These are phyloP conservation scores for Calephelis perditalis DNA, from an alignment of 2,888 invertebrate genomes.

Conservation along the genomic window DNA sequence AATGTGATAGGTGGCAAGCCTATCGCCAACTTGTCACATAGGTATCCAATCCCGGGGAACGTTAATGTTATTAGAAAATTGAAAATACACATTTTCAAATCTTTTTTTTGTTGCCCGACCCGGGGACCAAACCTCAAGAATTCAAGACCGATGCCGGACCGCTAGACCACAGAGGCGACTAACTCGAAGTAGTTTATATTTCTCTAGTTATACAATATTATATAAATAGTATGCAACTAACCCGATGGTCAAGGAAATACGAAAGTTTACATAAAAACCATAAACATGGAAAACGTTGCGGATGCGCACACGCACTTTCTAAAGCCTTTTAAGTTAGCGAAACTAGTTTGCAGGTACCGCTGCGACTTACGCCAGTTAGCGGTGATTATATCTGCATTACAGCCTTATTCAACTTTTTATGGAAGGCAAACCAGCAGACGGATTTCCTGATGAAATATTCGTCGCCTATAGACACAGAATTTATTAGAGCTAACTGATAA, in stretches of 20 bases:
- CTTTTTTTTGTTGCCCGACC: too few species aligned
- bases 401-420: too few species aligned
- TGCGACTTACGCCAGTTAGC: slow-evolving; percentile 12
- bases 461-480: background rate
- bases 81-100: too few species aligned
- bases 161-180: too few species aligned
- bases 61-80: too few species aligned
- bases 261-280: slow-evolving; percentile 12
- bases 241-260: slow-evolving; percentile 3
- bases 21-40: too few species aligned
- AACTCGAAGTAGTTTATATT: background rate
- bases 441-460: background rate
- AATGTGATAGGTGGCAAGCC: too few species aligned
- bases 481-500: too few species aligned
- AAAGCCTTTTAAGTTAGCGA: slow-evolving; percentile 55
- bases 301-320: slow-evolving; percentile 44
- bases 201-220: background rate
- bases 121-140: too few species aligned
- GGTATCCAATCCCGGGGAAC: too few species aligned
- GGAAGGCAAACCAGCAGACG: background rate
- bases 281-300: slow-evolving; percentile 11
- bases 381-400: slow-evolving; percentile 5
- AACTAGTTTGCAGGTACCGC: slow-evolving; percentile 42
- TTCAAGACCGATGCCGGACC: too few species aligned
- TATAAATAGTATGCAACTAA: background rate